Percentiles rank a stretch among this genome's conserved stretches.
Evolutionary conservation across 2,113 vertebrate species (phyloP).

Genomic region (Dicerorhinus sumatrensis): DNA sequence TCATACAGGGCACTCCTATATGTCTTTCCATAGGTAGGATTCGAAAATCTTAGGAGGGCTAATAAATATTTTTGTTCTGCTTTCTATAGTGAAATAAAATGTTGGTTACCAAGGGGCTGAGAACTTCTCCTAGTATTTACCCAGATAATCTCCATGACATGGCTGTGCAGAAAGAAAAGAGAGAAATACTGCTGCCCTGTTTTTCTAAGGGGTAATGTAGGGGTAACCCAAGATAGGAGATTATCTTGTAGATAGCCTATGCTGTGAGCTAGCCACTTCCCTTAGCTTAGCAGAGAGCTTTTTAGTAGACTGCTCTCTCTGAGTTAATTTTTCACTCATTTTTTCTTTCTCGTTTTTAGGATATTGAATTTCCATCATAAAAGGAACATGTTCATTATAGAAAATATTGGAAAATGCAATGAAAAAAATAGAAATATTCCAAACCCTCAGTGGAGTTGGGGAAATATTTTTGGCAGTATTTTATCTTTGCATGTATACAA

Average conservation of each 20-base stretch:
- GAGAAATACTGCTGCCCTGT: background rate
- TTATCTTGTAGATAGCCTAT: background rate
- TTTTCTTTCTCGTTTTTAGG: background rate
- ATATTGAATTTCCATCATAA: conserved; percentile 21
- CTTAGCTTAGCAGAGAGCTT: background rate
- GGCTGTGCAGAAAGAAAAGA: background rate
- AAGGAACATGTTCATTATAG: background rate
- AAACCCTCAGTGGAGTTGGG: background rate
- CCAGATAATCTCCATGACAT: conserved; percentile 14
- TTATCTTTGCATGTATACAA: conserved; percentile 2
- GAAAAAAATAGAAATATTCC: background rate
- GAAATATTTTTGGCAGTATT: conserved; percentile 11
- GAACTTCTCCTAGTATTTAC: conserved; percentile 24
- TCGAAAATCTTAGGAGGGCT: background rate
- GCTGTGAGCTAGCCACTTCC: background rate
- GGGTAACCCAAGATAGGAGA: background rate
- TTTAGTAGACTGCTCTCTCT: background rate
- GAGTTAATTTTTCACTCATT: conserved; percentile 9
- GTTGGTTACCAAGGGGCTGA: background rate
- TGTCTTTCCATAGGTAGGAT: conserved; percentile 14
- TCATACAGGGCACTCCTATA: background rate
- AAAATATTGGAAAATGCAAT: background rate
- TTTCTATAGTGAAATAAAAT: conserved; percentile 57
- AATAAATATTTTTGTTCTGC: conserved; percentile 36
- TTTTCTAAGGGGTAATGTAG: background rate